phyloP scores from a whole-genome alignment of 2,797 vertebrate species.

The Catharus ustulatus region DNA sequence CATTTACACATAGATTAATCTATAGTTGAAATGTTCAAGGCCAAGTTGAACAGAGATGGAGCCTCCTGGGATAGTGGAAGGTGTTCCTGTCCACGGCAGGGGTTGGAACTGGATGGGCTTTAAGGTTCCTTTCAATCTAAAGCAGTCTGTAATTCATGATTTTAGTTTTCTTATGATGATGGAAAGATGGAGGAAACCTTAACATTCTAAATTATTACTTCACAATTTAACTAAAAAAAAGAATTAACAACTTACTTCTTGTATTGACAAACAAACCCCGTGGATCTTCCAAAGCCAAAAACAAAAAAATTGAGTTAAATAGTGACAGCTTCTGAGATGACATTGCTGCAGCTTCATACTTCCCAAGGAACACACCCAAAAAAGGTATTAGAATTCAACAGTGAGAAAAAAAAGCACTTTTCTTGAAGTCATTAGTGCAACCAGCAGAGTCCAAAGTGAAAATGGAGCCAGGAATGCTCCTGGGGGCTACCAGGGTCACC shows the following conservation, averaged over 20 bases:
- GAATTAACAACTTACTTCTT: accelerated
- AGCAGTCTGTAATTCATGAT: neutral
- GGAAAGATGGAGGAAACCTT: neutral
- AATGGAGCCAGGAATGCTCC: neutral
- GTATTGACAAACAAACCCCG: neutral
- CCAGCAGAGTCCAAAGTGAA: neutral
- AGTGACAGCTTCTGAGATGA: neutral
- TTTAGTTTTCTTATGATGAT: neutral
- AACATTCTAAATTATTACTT: neutral
- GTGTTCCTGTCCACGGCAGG: neutral
- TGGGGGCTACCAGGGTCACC: neutral
- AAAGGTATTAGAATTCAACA: neutral
- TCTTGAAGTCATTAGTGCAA: neutral
- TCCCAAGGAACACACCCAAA: neutral
- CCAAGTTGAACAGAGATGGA: neutral
- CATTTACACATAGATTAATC: neutral
- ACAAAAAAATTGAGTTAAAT: neutral
- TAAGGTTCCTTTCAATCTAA: neutral
- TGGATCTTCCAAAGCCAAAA: neutral
- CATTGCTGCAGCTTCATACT: neutral
- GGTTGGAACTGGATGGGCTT: accelerated
- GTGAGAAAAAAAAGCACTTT: neutral
- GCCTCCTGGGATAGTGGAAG: neutral
- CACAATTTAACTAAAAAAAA: neutral
- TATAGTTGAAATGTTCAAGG: neutral